Evolutionary conservation across 2,113 vertebrate species (phyloP).

Genomic region (Phaethon lepturus): DNA sequence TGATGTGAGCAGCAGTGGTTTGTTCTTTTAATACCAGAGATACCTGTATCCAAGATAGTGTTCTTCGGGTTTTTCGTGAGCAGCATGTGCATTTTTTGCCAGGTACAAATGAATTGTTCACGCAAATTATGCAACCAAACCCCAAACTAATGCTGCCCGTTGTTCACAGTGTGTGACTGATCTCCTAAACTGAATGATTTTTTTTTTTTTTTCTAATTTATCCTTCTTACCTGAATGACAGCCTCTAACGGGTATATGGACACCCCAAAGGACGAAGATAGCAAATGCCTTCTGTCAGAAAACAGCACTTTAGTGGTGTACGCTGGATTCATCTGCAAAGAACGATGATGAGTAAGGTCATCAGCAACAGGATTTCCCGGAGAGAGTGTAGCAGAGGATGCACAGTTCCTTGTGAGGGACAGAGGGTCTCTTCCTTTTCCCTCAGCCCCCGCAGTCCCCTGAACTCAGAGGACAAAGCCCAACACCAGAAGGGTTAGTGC

Average conservation of each 20-base stretch:
- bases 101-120: not conserved
- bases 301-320: not conserved
- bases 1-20: not conserved
- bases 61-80: not conserved
- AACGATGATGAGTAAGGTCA: not conserved
- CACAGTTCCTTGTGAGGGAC: not conserved
- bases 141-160: not conserved
- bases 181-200: not conserved
- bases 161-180: not conserved
- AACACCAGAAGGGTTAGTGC: not conserved
- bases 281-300: not conserved
- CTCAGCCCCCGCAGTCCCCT: accelerated
- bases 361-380: not conserved
- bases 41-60: not conserved
- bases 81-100: not conserved
- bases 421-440: not conserved
- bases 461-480: not conserved
- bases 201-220: not conserved
- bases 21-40: not conserved
- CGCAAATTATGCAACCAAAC: not conserved
- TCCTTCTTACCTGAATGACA: not conserved
- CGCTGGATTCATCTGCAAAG: not conserved
- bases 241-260: not conserved
- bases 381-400: not conserved
- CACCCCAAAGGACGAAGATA: not conserved